A percentile compares a stretch with the other conserved stretches of the same genome.
Evolutionary conservation across 2,113 vertebrate species (phyloP).

Genomic region (Monopterus albus): DNA sequence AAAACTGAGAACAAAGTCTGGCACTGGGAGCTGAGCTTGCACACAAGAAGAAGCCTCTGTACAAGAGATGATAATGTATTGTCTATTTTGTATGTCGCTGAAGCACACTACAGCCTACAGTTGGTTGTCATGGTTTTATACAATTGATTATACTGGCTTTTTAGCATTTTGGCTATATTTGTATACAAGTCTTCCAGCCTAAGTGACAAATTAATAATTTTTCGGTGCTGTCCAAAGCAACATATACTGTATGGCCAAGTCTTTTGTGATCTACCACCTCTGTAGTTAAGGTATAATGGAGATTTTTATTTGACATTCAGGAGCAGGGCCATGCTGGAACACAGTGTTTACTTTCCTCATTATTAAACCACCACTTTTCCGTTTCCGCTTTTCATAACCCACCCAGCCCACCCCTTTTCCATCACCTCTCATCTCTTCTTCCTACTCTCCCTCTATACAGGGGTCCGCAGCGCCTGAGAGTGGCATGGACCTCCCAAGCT

Average conservation of each 20-base stretch:
- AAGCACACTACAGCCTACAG: conserved; percentile 1
- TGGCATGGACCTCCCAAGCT: too few species aligned
- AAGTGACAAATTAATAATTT: neutral
- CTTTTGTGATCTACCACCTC: neutral
- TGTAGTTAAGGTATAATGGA: neutral
- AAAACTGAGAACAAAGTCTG: conserved; percentile 50
- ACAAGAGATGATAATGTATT: conserved; percentile 6
- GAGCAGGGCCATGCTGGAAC: too few species aligned
- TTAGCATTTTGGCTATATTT: conserved; percentile 3
- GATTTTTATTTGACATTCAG: too few species aligned
- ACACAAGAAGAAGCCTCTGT: conserved; percentile 9
- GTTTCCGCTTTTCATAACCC: too few species aligned
- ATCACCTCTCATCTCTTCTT: too few species aligned
- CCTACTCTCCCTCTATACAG: too few species aligned
- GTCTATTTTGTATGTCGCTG: conserved; percentile 2
- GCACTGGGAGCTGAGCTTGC: conserved; percentile 36
- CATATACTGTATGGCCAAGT: neutral
- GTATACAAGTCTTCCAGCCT: neutral
- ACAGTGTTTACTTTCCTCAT: too few species aligned
- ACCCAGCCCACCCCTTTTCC: too few species aligned
- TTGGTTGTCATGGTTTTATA: conserved; percentile 39
- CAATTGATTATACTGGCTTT: neutral
- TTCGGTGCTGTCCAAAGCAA: neutral
- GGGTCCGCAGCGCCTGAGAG: too few species aligned
- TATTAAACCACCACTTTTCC: too few species aligned